Conservation (phyloP, 2,113 vertebrate genomes). For the Aphelocoma coerulescens region DNA sequence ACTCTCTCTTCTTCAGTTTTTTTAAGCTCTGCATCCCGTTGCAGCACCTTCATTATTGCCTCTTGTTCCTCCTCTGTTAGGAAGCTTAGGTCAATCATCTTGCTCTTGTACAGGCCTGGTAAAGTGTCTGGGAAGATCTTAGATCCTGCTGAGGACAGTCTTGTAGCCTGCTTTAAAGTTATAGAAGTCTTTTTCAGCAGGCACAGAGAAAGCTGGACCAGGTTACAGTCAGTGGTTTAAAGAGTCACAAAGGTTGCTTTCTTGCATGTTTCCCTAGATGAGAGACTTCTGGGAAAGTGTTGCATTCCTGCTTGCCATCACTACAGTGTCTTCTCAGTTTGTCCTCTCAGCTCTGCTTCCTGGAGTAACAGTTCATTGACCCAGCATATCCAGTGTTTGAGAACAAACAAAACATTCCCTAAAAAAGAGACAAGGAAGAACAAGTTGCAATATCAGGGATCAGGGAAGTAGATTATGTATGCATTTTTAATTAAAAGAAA, state of each 20-base stretch:
- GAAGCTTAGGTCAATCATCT: conserved; percentile 93
- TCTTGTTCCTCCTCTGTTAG: conserved; percentile 90
- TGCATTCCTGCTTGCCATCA: not conserved
- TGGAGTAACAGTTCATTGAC: conserved; percentile 12
- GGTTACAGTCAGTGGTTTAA: not conserved
- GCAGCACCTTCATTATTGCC: conserved; percentile 84
- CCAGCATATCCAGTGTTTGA: not conserved
- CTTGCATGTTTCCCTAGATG: not conserved
- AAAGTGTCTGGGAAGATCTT: not conserved
- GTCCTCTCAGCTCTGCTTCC: not conserved
- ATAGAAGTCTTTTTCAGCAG: not conserved
- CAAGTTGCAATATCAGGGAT: not conserved
- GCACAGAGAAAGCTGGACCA: not conserved
- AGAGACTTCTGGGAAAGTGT: not conserved
- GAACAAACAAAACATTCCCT: conserved; percentile 7
- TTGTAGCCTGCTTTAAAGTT: not conserved
- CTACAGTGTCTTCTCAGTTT: not conserved
- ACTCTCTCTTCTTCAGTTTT: conserved; percentile 84
- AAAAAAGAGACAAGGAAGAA: conserved; percentile 38
- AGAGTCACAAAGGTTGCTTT: not conserved
- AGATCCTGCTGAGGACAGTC: not conserved
- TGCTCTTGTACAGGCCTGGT: not conserved
- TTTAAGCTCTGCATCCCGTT: conserved; percentile 87
- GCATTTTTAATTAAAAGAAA: conserved; percentile 53
- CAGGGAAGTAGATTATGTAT: not conserved